Base-by-base conservation (phyloP, 2,113 vertebrate genomes). In the Lamprologus ornatipinnis region DNA sequence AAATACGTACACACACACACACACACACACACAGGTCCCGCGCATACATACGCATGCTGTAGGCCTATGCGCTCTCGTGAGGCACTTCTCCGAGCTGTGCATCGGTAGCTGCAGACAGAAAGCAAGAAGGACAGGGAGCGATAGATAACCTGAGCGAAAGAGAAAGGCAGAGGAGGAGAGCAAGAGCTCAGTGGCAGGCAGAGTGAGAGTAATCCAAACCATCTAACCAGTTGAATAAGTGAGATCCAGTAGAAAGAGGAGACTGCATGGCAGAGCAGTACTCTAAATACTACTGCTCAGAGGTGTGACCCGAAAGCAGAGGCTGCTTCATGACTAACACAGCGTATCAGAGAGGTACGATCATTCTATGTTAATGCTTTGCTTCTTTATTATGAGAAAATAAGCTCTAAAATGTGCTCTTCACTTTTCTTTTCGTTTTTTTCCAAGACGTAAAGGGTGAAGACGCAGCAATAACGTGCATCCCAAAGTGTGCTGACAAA, bases 1-100 rank as follows among this genome's bases (percentile, higher is more conserved):
- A 83, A 28, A 65, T 45, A 45, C 58, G 31, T 31, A 54, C 35
- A 60, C 79, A 73, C 81, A 88, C 81, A 88, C 81, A 83, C 5
- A 42, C 79, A 21, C n/a, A 26, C 49, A 35, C 26, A 49, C 84
- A 80, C 89, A 88, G 35, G 63, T 40, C 63, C 19, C 2, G 28
- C 12, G 15, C 28, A n/a, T 17, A 42, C 60, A 49, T 51, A 26
- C 80, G 81, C 90, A 89, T 68, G 86, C 88, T 94, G 90, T 87
- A 95, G 33, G 94, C 94, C 95, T 95, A 94, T 96, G 96, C 96
- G 95, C 94, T 96, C 96, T 96, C 95, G 96, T 95, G 96, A 97
- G 95, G 94, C 95, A 95, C 93, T 92, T 95, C 94, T 92, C 79
- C 14, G 49, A 91, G 93, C 93, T 96, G 95, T 94, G 96, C 94